Base-by-base conservation (phyloP, 2,797 vertebrate species). In the Enoplosus armatus region DNA sequence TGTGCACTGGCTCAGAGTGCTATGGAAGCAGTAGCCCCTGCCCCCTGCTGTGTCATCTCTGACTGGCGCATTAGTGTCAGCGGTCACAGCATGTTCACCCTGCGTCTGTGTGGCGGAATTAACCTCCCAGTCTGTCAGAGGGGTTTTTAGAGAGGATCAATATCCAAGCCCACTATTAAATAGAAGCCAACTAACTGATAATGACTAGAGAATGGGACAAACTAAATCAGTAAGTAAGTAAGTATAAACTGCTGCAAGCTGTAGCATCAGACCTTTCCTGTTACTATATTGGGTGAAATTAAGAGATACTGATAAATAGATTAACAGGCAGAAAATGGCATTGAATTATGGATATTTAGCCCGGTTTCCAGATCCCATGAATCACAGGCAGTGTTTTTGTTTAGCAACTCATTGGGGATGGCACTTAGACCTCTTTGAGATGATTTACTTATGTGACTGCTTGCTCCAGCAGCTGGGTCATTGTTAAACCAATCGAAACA, bases 1-100 rank as follows among this genome's bases (percentile, higher is more conserved):
- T 72, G 70, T 63, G 66, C 53, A 43, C 8, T 35, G 53, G 68
- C 55, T 58, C 62, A 43, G 53, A 50, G 68, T 64, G 45, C 64
- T 66, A 50, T 85, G 80, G 74, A 83, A 80, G 59, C 56, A 65
- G 65, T 31, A 48, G 64, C 70, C 14, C 54, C 73, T 85, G 29
- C 22, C 61, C 83, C 85, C 81, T 33, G 84, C 77, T 87, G 87
- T 61, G 85, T 75, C 79, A 73, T 77, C 82, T 47, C 70, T 72
- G 72, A 74, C 55, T 59, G 74, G 33, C 53, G 54, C 86, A 90
- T 87, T 89, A 90, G 86, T 68, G 85, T 90, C 87, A 85, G 80
- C n/a, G 18, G 66, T 79, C 90, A 67, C 88, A 92, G 88, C 83
- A 27, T 82, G 89, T 74, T 87, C 72, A 76, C 82, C 71, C 79